Base-by-base conservation (phyloP, 2,797 vertebrate genomes). In the Rhinella marina region DNA sequence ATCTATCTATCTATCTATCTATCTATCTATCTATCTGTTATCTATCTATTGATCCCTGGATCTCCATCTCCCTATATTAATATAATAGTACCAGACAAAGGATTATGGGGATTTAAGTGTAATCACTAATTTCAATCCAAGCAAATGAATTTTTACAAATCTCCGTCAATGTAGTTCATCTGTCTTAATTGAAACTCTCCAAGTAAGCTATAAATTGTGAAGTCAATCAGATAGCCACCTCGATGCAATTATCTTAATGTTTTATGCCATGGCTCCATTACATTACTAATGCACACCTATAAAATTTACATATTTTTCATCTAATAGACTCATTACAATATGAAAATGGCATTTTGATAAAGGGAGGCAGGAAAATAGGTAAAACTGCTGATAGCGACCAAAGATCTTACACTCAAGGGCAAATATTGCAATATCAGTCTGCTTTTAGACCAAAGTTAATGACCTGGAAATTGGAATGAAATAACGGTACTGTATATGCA, bases 281-380 rank as follows among this genome's bases (percentile, higher is more conserved):
- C 59, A 68, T 78, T 86, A 54, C 84, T 79, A 86, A 86, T 86
- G 75, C 61, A 25, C 25, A 86, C 10, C 32, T 77, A 62, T 78
- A 27, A 66, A 86, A 86, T 86, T 79, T 86, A 86, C 84, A 86
- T 86, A 82, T 86, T 86, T 87, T 62, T 87, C 86, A 87, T 87
- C 76, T 82, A 87, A 87, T 70, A 80, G 10, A 81, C 32, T 87
- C 79, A 87, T 87, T 82, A 87, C 79, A 87, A 82, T 62, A 82
- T 29, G 23, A 76, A 81, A 82, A 87, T 82, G 86, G 32, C 68
- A 62, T 70, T 73, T 75, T 87, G 61, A 87, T 82, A 50, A 87
- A 29, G 16, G 68, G 68, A 87, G 50, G 25, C 6, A 77, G 50
- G 41, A 87, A 87, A 87, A 11, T 25, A 75, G 66, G 61, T 76